phyloP scores from a whole-genome alignment of 2,888 invertebrate genomes.

The Pocota personata region DNA sequence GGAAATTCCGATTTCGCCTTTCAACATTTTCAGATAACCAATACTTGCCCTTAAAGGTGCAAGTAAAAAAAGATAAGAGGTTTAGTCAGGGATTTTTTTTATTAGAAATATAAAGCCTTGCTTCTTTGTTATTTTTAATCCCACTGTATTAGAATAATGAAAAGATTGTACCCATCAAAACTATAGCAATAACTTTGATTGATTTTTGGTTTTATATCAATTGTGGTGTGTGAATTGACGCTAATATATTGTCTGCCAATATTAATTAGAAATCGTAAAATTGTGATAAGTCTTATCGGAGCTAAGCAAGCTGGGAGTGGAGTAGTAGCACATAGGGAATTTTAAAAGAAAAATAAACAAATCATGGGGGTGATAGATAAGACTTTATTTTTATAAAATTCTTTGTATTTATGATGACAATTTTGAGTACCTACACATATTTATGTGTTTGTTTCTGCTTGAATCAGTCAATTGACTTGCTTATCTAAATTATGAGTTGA shows the following conservation, averaged over 20 bases:
- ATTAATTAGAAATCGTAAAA: not conserved
- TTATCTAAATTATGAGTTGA: too few species aligned
- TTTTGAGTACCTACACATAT: too few species aligned
- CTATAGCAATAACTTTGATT: not conserved
- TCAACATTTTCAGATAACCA: too few species aligned
- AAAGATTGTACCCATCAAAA: not conserved
- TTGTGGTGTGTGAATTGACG: not conserved
- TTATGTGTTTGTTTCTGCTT: not conserved
- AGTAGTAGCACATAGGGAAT: not conserved
- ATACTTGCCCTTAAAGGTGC: too few species aligned
- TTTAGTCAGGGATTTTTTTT: too few species aligned
- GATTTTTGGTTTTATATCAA: not conserved
- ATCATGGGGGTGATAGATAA: slow-evolving; percentile 10
- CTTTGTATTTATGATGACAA: not conserved
- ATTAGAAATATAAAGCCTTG: too few species aligned
- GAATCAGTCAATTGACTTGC: not conserved
- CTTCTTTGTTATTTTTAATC: too few species aligned
- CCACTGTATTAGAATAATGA: not conserved
- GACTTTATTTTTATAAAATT: not conserved
- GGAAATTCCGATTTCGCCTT: too few species aligned
- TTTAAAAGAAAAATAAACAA: not conserved
- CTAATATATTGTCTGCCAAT: not conserved
- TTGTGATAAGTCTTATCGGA: not conserved
- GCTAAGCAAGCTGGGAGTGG: not conserved
- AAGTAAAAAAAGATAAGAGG: too few species aligned